phyloP scores from a whole-genome alignment of 2,113 vertebrate genomes.

The Cyprinodon variegatus region DNA sequence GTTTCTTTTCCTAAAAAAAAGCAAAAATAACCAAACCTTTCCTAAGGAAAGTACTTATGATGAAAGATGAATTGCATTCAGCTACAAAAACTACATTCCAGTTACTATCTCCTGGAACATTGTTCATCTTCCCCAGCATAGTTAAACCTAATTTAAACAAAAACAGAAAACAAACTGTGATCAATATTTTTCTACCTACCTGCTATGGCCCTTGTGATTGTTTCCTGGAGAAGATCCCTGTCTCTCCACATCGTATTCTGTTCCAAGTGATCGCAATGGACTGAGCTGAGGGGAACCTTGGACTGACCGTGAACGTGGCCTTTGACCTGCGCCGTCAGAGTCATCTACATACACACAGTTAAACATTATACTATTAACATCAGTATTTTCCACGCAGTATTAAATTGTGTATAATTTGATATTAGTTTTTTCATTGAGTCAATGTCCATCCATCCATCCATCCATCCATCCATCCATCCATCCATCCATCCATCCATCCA shows the following conservation, averaged over 20 bases:
- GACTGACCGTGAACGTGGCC: constrained; percentile 83
- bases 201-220: constrained; percentile 71
- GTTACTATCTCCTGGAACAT: too few species aligned
- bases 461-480: not conserved
- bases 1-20: too few species aligned
- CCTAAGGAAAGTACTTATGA: too few species aligned
- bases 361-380: not conserved
- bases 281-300: constrained; percentile 90
- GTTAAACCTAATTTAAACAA: not conserved
- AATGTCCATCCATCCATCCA: too few species aligned
- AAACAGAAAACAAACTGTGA: not conserved
- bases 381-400: not conserved
- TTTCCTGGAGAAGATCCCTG: constrained; percentile 67
- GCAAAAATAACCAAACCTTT: too few species aligned
- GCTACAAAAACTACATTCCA: too few species aligned
- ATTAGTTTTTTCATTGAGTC: not conserved
- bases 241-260: constrained; percentile 73
- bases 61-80: too few species aligned
- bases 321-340: constrained; percentile 73
- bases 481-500: too few species aligned
- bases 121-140: not conserved
- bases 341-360: constrained; percentile 74
- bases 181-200: constrained; percentile 38
- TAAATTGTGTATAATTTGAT: not conserved
- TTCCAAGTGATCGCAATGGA: constrained; percentile 82